Conservation (phyloP, 1,140 invertebrate species). For the Monomorium pharaonis region DNA sequence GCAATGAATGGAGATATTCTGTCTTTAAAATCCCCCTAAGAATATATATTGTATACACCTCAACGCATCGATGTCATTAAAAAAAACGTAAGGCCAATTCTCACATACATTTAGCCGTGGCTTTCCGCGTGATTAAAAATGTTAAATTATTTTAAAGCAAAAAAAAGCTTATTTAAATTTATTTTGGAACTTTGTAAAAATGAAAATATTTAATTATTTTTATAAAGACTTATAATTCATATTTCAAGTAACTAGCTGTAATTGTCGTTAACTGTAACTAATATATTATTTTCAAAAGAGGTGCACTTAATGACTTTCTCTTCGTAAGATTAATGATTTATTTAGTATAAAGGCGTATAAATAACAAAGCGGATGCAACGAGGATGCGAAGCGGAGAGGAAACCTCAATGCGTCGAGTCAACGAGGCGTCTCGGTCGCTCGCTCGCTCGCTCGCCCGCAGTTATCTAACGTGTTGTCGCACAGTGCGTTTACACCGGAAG, state of each 20-base stretch:
- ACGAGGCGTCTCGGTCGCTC: slow-evolving; percentile 3
- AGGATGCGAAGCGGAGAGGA: not conserved
- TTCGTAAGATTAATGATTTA: not conserved
- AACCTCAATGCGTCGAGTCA: not conserved
- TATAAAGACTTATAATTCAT: not conserved
- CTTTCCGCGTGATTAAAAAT: not conserved
- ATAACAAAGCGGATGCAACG: slow-evolving; percentile 6
- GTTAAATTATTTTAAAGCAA: not conserved
- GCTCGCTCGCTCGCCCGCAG: slow-evolving; percentile 10
- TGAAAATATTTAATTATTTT: not conserved
- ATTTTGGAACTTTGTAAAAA: not conserved
- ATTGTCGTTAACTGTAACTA: not conserved
- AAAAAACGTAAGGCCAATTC: not conserved
- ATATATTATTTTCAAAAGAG: slow-evolving; percentile 2
- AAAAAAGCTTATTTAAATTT: not conserved
- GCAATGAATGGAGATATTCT: slow-evolving; percentile 20
- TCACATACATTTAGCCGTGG: not conserved
- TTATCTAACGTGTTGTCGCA: slow-evolving; percentile 28
- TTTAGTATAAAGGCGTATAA: not conserved
- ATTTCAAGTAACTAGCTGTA: not conserved
- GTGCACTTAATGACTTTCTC: not conserved
- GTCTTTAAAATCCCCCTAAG: not conserved
- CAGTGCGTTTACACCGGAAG: slow-evolving; percentile 71
- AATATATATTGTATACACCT: not conserved
- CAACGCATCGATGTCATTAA: no score